Conservation (phyloP, 2,888 invertebrate genomes). For the Eremobia ochroleuca region DNA sequence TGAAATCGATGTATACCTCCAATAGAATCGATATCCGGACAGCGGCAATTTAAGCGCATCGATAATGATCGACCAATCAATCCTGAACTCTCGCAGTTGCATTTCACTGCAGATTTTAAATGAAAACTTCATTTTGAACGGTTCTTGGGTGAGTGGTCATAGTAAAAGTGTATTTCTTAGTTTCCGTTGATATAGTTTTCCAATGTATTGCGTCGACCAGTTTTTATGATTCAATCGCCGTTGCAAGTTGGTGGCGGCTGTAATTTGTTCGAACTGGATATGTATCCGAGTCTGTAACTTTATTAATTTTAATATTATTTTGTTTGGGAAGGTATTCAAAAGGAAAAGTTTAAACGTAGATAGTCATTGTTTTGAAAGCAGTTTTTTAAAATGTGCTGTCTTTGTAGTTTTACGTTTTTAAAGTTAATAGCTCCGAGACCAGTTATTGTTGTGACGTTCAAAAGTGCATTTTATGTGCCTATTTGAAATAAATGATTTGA, state of each 20-base stretch:
- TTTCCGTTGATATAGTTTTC: constrained; percentile 65
- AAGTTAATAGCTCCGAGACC: no score
- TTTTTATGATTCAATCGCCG: constrained; percentile 66
- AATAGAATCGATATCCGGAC: constrained; percentile 65
- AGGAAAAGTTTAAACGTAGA: not conserved
- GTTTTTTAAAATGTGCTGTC: no score
- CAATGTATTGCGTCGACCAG: constrained; percentile 56
- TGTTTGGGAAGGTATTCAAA: not conserved
- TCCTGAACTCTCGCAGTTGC: constrained; percentile 27
- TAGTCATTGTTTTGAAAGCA: not conserved
- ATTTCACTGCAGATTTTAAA: constrained; percentile 23
- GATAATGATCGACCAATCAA: constrained; percentile 62
- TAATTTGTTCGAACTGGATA: constrained; percentile 49
- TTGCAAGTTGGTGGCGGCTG: constrained; percentile 46
- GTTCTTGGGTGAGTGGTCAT: constrained; percentile 55
- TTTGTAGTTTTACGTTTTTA: no score
- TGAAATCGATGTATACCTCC: constrained; percentile 60
- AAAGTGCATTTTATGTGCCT: no score
- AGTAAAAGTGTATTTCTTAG: constrained; percentile 58
- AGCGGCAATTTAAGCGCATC: constrained; percentile 59
- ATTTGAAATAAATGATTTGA: no score
- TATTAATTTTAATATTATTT: constrained; percentile 45
- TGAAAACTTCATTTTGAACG: constrained; percentile 49
- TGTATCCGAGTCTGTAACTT: constrained; percentile 16
- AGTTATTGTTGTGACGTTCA: no score